A percentile compares a stretch with the other conserved stretches of the same genome.
These are phyloP conservation scores for Leucopsar rothschildi DNA, from an alignment of 2,113 vertebrate genomes.

Conservation along the genomic window DNA sequence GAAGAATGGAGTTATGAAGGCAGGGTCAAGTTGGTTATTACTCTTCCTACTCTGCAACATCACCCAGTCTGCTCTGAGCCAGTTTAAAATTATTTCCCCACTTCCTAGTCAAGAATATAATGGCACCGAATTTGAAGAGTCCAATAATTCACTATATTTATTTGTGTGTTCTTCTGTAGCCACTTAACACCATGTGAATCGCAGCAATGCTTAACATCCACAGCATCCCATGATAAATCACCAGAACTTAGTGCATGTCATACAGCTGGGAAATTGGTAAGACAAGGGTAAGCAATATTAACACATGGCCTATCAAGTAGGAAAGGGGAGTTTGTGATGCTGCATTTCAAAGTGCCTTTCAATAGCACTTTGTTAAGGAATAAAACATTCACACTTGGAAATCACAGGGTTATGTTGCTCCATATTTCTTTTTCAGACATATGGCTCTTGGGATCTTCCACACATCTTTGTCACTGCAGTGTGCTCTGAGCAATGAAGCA, in stretches of 20 bases:
- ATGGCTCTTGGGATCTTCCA: background rate
- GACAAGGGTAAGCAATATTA: conserved; percentile 5
- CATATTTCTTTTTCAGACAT: background rate
- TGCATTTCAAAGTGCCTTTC: conserved; percentile 16
- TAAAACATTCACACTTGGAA: conserved; percentile 39
- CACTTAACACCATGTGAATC: conserved; percentile 29
- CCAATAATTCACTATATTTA: background rate
- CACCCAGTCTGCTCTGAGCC: background rate
- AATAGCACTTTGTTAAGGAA: conserved; percentile 14
- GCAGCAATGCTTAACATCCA: conserved; percentile 1
- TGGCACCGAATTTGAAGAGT: background rate
- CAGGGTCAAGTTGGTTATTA: conserved; percentile 26
- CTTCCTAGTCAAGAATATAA: background rate
- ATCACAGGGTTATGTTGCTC: background rate
- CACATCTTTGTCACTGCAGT: background rate
- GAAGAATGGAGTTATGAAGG: conserved; percentile 33
- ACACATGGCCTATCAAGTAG: conserved; percentile 15
- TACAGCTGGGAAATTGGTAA: conserved; percentile 27
- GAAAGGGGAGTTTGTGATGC: background rate
- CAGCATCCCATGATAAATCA: conserved; percentile 23
- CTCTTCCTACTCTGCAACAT: background rate
- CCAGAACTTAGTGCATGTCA: background rate
- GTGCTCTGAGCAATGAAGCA: background rate
- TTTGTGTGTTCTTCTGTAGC: conserved; percentile 11
- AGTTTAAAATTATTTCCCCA: background rate